phyloP scores from a whole-genome alignment of 2,888 invertebrate species.

The Leptinotarsa tumamoca region DNA sequence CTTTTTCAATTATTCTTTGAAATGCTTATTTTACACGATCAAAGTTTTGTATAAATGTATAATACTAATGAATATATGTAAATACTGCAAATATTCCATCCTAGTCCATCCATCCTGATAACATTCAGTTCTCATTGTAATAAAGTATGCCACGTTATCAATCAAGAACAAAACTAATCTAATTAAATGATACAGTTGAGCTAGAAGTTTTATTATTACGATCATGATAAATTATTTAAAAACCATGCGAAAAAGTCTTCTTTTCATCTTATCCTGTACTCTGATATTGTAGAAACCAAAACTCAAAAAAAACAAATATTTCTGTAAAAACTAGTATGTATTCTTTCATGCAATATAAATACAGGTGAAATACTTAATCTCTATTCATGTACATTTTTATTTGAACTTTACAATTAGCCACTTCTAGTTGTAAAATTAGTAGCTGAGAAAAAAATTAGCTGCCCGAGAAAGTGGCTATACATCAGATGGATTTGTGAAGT shows the following conservation, averaged over 20 bases:
- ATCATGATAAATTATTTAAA: too few species aligned
- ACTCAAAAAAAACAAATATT: conserved; percentile 21
- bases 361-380: conserved; percentile 25
- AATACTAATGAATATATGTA: conserved; percentile 28
- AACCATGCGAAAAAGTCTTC: too few species aligned
- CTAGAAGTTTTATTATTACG: neutral
- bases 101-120: conserved; percentile 3
- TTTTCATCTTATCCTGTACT: too few species aligned
- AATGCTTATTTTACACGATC: neutral
- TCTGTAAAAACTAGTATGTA: conserved; percentile 47
- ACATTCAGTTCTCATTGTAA: conserved; percentile 13
- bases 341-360: conserved; percentile 42
- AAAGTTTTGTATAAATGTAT: conserved; percentile 34
- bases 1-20: neutral
- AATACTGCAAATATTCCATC: conserved; percentile 24
- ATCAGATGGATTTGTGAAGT: neutral
- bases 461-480: neutral
- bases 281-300: too few species aligned
- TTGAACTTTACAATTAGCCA: conserved; percentile 26
- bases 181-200: neutral
- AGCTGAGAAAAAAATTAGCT: neutral
- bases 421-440: neutral
- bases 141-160: neutral
- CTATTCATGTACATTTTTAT: conserved; percentile 33
- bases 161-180: neutral